Evolutionary conservation across 2,113 vertebrate genomes (phyloP).

Genomic region (Eubucco bourcierii): DNA sequence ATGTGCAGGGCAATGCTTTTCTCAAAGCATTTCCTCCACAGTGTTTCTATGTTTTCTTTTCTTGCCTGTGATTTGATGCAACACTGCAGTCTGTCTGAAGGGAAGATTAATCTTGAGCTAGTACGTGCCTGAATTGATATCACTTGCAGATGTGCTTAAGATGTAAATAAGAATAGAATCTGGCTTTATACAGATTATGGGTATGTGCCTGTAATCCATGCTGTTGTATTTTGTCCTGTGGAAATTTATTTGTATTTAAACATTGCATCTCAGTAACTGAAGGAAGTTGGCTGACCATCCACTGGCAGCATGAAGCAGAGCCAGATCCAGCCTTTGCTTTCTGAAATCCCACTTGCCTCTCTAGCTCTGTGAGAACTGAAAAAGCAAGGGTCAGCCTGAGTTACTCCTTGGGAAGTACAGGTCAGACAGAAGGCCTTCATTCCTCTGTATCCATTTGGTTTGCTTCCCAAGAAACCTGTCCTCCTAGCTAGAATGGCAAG

Average conservation of each 20-base stretch:
- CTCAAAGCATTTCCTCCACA: background rate
- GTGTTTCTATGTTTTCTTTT: background rate
- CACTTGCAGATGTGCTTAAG: background rate
- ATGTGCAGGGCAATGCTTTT: background rate
- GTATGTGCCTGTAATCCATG: background rate
- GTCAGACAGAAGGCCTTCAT: background rate
- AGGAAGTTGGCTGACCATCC: background rate
- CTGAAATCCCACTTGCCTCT: background rate
- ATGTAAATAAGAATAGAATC: background rate
- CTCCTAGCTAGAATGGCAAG: background rate
- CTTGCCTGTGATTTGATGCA: background rate
- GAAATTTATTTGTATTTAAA: background rate
- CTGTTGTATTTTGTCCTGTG: background rate
- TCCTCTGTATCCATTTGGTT: background rate
- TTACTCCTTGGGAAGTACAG: background rate
- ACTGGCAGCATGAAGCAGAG: background rate
- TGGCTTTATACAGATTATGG: background rate
- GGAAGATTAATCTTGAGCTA: background rate
- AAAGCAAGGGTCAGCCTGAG: background rate
- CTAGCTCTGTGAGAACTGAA: background rate
- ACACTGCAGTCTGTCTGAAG: background rate
- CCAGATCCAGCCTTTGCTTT: background rate
- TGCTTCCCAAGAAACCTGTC: background rate
- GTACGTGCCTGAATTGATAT: background rate
- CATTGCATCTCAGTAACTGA: background rate